These are phyloP conservation scores for Alligator mississippiensis DNA, from an alignment of 2,113 vertebrate genomes.

Conservation along the genomic window DNA sequence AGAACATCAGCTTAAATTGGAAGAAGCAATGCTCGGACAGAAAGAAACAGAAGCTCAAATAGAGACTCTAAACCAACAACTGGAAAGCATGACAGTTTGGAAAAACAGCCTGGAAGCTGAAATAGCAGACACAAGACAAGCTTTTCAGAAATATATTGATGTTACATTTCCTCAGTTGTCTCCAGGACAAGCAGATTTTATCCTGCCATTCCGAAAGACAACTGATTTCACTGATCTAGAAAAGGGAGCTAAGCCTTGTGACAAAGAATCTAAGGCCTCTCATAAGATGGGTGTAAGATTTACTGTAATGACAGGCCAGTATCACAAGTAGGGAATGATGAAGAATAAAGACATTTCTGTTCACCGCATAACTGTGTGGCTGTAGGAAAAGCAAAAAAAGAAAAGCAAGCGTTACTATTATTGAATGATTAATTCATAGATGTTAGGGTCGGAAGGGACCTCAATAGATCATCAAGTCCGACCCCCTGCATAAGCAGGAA, in stretches of 20 bases:
- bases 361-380: background rate
- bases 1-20: conserved; percentile 44
- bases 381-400: background rate
- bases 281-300: background rate
- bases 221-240: background rate
- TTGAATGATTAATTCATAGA: background rate
- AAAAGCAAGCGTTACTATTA: background rate
- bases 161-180: conserved; percentile 73
- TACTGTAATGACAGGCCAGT: background rate
- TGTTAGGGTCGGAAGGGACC: no score
- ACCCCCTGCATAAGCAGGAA: no score
- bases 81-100: conserved; percentile 72
- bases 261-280: background rate
- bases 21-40: conserved; percentile 17
- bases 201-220: conserved; percentile 74
- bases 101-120: conserved; percentile 77
- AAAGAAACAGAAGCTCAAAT: conserved; percentile 56
- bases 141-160: conserved; percentile 78
- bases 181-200: conserved; percentile 77
- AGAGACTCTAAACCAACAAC: conserved; percentile 15
- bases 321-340: background rate
- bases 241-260: background rate
- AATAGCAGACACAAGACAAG: conserved; percentile 70
- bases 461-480: no score
- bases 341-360: conserved; percentile 27